These are phyloP conservation scores for Glareola pratincola DNA, from an alignment of 2,113 vertebrate genomes.

Conservation along the genomic window DNA sequence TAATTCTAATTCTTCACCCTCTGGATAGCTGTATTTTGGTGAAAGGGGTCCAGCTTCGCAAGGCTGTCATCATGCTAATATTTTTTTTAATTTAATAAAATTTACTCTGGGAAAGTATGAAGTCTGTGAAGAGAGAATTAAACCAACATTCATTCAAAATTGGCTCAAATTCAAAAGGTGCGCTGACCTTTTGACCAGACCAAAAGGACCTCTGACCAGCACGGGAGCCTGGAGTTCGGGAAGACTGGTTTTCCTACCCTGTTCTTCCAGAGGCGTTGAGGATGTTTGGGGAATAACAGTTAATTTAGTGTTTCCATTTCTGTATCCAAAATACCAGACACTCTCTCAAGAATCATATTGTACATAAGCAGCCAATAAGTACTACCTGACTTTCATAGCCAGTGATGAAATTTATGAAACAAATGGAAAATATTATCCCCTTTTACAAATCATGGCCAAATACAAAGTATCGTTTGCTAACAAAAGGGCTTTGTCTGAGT, in stretches of 20 bases:
- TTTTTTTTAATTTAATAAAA: background rate
- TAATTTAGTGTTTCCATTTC: background rate
- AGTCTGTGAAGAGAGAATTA: background rate
- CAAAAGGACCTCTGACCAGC: too few species aligned
- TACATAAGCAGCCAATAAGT: background rate
- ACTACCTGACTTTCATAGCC: background rate
- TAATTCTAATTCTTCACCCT: background rate
- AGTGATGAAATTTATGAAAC: conserved; percentile 11
- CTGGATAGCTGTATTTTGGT: background rate
- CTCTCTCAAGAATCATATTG: background rate
- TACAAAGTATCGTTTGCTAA: background rate
- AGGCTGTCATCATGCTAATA: background rate
- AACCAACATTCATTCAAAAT: background rate
- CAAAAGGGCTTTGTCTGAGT: conserved; percentile 21
- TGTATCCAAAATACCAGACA: background rate
- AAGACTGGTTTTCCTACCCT: background rate
- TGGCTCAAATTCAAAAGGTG: too few species aligned
- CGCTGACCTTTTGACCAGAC: too few species aligned
- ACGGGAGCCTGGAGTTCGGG: background rate
- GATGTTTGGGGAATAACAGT: background rate
- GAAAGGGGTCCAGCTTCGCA: background rate
- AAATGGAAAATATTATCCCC: conserved; percentile 2
- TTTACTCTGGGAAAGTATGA: background rate
- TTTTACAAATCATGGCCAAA: background rate
- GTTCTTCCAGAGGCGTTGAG: background rate